phyloP scores from a whole-genome alignment of 2,888 invertebrate genomes.

The Antheraea assamensis region DNA sequence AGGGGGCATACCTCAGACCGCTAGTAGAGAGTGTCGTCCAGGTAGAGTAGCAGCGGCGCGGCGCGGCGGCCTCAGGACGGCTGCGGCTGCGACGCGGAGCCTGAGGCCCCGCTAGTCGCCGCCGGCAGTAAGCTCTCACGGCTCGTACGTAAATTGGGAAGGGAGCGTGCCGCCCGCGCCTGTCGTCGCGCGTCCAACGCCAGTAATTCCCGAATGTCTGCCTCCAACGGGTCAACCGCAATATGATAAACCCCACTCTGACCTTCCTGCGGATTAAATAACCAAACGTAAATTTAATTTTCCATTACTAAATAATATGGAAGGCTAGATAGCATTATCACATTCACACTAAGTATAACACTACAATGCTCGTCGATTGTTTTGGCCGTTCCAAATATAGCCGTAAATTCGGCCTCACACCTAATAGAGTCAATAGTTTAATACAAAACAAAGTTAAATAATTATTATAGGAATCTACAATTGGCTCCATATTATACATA shows the following conservation, averaged over 20 bases:
- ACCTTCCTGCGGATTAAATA: constrained; percentile 1
- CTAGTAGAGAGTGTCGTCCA: constrained; percentile 73
- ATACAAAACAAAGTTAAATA: no score
- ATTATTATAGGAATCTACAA: no score
- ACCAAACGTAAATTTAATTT: no score
- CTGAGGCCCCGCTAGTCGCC: constrained; percentile 41
- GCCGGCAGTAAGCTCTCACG: constrained; percentile 53
- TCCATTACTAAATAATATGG: no score
- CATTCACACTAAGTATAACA: no score
- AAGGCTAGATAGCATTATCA: no score
- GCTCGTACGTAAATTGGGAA: constrained; percentile 88
- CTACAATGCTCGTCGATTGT: no score
- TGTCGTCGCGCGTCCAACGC: constrained; percentile 75
- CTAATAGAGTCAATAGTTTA: no score
- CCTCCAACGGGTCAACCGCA: constrained; percentile 72
- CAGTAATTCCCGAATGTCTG: constrained; percentile 68
- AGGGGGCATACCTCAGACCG: constrained; percentile 29
- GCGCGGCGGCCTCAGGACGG: constrained; percentile 78
- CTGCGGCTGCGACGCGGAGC: constrained; percentile 30
- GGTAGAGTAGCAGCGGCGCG: constrained; percentile 58
- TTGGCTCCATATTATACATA: no score
- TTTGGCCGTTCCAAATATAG: no score
- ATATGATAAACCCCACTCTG: constrained; percentile 71
- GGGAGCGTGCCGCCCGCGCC: constrained; percentile 77
- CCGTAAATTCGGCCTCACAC: no score